phyloP scores from a whole-genome alignment of 2,113 vertebrate genomes.

The Tonatia bakeri region DNA sequence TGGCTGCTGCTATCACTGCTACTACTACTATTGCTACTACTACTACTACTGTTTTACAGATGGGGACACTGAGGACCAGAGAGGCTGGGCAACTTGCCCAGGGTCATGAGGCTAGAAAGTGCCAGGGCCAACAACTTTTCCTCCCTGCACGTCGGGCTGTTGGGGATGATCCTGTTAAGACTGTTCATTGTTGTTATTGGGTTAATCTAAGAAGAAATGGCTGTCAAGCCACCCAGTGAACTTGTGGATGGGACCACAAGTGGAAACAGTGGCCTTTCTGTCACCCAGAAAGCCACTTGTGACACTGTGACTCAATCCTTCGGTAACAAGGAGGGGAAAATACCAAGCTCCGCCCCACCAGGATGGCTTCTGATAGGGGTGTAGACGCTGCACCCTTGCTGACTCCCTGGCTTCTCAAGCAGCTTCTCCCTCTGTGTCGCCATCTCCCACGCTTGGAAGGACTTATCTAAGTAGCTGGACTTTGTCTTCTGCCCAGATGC shows the following conservation, averaged over 20 bases:
- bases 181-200: neutral
- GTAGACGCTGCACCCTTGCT: neutral
- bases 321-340: neutral
- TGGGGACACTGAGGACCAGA: neutral
- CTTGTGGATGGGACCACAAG: neutral
- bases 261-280: neutral
- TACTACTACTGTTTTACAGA: neutral
- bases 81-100: neutral
- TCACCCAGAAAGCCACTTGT: neutral
- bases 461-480: neutral
- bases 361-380: neutral
- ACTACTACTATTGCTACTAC: neutral
- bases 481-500: neutral
- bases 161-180: neutral
- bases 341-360: neutral
- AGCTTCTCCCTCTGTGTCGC: rapidly evolving
- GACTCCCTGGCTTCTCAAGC: neutral
- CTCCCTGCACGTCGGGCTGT: neutral
- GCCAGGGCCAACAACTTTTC: neutral
- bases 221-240: neutral
- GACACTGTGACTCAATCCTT: neutral
- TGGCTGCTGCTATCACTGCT: neutral
- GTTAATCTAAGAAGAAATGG: neutral
- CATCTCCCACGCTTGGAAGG: too few species aligned
- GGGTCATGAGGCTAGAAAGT: neutral